phyloP scores from a whole-genome alignment of 2,888 invertebrate species.

The Teinopalpus imperialis region DNA sequence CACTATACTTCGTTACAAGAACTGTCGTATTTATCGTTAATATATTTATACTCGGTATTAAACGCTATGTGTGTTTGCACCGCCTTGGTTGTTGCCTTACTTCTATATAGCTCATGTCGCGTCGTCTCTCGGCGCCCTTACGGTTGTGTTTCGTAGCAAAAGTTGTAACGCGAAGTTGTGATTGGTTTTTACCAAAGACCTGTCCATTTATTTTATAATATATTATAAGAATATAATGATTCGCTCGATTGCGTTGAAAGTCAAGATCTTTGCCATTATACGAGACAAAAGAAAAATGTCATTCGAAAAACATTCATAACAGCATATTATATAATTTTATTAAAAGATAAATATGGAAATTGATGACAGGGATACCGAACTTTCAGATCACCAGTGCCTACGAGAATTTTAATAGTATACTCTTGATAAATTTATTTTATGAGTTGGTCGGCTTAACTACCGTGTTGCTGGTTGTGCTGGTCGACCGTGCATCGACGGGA shows the following conservation, averaged over 20 bases:
- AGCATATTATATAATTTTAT: too few species aligned
- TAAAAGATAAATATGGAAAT: too few species aligned
- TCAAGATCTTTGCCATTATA: too few species aligned
- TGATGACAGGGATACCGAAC: too few species aligned
- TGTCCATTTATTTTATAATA: constrained; percentile 32
- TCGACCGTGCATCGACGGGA: constrained; percentile 39
- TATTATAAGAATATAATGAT: constrained; percentile 4
- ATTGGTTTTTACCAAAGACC: constrained; percentile 38
- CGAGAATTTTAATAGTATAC: constrained; percentile 27
- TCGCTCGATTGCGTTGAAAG: too few species aligned
- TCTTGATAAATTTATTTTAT: constrained; percentile 35
- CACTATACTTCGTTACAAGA: too few species aligned
- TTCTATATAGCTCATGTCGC: constrained; percentile 42
- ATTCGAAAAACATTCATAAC: too few species aligned
- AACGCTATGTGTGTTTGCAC: constrained; percentile 36
- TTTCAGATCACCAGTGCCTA: constrained; percentile 52
- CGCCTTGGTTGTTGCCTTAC: constrained; percentile 69
- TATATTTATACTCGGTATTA: constrained; percentile 40
- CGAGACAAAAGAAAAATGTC: too few species aligned
- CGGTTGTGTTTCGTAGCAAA: constrained; percentile 61
- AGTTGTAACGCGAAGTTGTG: constrained; percentile 48
- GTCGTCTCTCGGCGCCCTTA: constrained; percentile 33
- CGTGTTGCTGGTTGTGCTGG: constrained; percentile 40
- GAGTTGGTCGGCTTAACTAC: constrained; percentile 37
- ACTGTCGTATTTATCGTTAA: constrained; percentile 21